These are phyloP conservation scores for Epinotia bilunana DNA, from an alignment of 2,888 invertebrate species.

Conservation along the genomic window DNA sequence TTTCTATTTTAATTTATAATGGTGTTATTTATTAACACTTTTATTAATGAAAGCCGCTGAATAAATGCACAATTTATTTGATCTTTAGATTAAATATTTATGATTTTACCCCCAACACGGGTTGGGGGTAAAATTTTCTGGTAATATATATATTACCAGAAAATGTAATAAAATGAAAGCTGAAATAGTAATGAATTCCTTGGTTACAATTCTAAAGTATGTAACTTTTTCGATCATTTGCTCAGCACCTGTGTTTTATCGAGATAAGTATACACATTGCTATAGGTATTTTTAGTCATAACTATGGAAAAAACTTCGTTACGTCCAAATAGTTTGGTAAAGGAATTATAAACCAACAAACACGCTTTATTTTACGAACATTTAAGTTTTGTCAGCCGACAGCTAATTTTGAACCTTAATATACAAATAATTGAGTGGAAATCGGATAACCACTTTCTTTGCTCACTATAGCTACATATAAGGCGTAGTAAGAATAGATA, in stretches of 20 bases:
- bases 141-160: background rate
- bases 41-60: background rate
- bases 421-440: too few relatives aligned
- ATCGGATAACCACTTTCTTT: too few relatives aligned
- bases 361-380: too few relatives aligned
- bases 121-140: too few relatives aligned
- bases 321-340: background rate
- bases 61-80: background rate
- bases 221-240: too few relatives aligned
- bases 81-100: background rate
- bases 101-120: too few relatives aligned
- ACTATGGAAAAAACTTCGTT: background rate
- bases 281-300: too few relatives aligned
- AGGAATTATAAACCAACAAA: background rate
- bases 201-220: background rate
- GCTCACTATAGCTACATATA: background rate
- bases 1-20: constrained; percentile 35
- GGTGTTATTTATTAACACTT: constrained; percentile 25
- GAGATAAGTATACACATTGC: too few relatives aligned
- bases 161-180: background rate
- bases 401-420: too few relatives aligned
- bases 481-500: too few relatives aligned
- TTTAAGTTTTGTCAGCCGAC: too few relatives aligned
- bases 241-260: too few relatives aligned
- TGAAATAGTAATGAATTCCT: background rate